Evolutionary conservation across 2,113 vertebrate species (phyloP).

Genomic region (Malurus melanocephalus): DNA sequence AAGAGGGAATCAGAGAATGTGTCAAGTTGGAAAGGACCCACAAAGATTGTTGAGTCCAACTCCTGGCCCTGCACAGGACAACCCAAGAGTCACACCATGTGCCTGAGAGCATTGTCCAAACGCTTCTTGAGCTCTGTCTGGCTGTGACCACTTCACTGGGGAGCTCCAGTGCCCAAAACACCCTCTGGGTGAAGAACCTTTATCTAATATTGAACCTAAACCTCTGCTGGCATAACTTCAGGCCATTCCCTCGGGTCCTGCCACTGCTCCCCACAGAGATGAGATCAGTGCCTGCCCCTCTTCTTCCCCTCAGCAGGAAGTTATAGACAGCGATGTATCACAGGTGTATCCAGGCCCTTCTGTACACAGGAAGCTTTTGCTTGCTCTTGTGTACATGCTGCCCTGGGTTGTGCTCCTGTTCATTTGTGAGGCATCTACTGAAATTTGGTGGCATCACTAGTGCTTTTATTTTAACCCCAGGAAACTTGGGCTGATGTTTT

Average conservation of each 20-base stretch:
- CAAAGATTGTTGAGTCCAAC: neutral
- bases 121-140: neutral
- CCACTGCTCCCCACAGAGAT: neutral
- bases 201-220: neutral
- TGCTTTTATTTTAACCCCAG: neutral
- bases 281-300: neutral
- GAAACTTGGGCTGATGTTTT: neutral
- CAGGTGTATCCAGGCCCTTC: neutral
- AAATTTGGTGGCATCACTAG: neutral
- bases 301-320: neutral
- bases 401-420: neutral
- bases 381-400: accelerated
- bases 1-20: neutral
- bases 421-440: neutral
- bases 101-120: neutral
- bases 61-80: neutral
- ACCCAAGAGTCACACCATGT: neutral
- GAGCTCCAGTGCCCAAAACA: accelerated
- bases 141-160: neutral
- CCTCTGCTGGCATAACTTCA: neutral
- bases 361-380: neutral
- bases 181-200: neutral
- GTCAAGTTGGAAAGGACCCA: neutral
- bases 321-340: accelerated
- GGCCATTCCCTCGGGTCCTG: neutral